phyloP scores from a whole-genome alignment of 2,888 invertebrate genomes.

The Ceriagrion tenellum region DNA sequence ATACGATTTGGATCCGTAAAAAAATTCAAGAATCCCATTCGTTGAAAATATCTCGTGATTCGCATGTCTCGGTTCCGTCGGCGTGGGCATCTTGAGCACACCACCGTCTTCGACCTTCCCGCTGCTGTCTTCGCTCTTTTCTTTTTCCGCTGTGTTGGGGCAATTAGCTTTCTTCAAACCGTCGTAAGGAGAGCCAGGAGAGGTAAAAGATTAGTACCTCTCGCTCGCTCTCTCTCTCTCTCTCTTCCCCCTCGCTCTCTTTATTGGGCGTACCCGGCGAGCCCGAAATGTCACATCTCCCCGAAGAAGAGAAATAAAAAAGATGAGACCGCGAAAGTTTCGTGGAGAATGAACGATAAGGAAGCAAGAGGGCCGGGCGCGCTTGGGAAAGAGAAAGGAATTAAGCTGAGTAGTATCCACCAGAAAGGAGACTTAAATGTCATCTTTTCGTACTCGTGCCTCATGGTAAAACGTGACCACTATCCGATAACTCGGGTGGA shows the following conservation, averaged over 20 bases:
- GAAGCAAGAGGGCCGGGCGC: not conserved
- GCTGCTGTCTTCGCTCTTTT: not conserved
- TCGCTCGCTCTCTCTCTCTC: not conserved
- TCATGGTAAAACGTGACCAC: too few species aligned
- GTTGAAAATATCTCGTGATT: too few species aligned
- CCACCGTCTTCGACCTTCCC: not conserved
- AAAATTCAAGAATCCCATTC: too few species aligned
- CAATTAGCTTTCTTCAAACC: not conserved
- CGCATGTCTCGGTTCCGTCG: too few species aligned
- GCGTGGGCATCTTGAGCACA: too few species aligned
- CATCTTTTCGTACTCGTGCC: too few species aligned
- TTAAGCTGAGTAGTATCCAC: too few species aligned
- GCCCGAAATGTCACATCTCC: not conserved
- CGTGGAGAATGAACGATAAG: not conserved
- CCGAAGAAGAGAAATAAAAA: not conserved
- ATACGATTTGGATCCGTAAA: too few species aligned
- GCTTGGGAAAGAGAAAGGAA: not conserved
- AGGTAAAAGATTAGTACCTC: not conserved
- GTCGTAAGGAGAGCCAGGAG: not conserved
- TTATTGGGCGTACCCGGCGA: not conserved
- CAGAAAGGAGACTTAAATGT: too few species aligned
- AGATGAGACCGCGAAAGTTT: not conserved
- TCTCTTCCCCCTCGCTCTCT: not conserved
- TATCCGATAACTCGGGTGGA: too few species aligned
- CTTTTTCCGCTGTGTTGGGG: not conserved